Conservation (phyloP, 2,797 vertebrate species). For the Manis pentadactyla region DNA sequence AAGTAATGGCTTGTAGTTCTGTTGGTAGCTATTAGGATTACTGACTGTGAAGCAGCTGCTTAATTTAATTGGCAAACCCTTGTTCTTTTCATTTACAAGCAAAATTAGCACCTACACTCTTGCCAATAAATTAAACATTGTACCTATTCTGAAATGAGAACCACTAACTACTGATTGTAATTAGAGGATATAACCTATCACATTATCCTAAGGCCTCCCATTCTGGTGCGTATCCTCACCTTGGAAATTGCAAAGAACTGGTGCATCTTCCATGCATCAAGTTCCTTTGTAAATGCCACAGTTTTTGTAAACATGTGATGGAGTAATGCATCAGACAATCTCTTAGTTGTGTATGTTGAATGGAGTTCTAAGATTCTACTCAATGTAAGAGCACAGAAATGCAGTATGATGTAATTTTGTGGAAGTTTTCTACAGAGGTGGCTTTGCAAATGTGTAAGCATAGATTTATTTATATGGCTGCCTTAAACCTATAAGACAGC, state of each 20-base stretch:
- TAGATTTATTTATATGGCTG: background rate
- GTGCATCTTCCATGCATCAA: background rate
- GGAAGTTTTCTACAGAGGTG: background rate
- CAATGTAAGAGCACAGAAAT: background rate
- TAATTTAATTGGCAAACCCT: slow-evolving; percentile 86
- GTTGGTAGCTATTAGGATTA: slow-evolving; percentile 85
- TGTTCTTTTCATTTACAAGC: slow-evolving; percentile 84
- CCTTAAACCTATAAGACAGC: background rate
- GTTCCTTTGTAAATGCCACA: background rate
- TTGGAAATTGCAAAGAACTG: slow-evolving; percentile 46
- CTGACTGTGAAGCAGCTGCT: slow-evolving; percentile 85
- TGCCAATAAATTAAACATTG: slow-evolving; percentile 81
- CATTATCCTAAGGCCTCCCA: slow-evolving; percentile 27
- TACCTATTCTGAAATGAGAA: slow-evolving; percentile 74
- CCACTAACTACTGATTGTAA: slow-evolving; percentile 72
- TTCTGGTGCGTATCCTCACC: background rate
- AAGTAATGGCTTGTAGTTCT: slow-evolving; percentile 82
- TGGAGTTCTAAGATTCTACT: background rate
- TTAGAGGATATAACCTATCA: slow-evolving; percentile 71
- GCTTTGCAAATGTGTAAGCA: background rate
- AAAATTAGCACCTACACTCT: slow-evolving; percentile 80
- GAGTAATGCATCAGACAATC: background rate
- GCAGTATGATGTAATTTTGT: background rate
- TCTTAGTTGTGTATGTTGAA: background rate
- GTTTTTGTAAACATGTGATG: background rate